phyloP scores from a whole-genome alignment of 2,113 vertebrate species.

The Silurus glanis region DNA sequence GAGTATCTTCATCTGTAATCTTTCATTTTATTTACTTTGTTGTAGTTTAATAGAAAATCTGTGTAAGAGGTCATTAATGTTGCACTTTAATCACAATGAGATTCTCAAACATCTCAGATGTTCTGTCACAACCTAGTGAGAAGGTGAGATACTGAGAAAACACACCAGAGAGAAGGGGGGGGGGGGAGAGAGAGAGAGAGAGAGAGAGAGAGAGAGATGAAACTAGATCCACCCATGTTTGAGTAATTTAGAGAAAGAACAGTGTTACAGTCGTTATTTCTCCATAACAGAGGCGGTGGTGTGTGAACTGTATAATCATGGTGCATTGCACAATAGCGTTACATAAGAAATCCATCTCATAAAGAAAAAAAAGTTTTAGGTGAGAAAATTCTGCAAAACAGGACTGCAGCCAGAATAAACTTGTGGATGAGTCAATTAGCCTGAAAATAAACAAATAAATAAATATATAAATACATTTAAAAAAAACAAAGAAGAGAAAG shows the following conservation, averaged over 20 bases:
- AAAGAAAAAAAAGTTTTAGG: slow-evolving; percentile 13
- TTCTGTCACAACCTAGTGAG: slow-evolving; percentile 35
- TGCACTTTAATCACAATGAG: neutral
- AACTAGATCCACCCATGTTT: slow-evolving; percentile 27
- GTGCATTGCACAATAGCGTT: slow-evolving; percentile 54
- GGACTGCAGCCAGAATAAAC: neutral
- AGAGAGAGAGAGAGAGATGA: slow-evolving; percentile 6
- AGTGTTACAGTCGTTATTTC: slow-evolving; percentile 36
- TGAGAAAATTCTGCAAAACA: slow-evolving; percentile 12
- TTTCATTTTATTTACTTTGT: neutral
- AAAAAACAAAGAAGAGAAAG: too few relatives aligned
- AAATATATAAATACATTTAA: too few relatives aligned
- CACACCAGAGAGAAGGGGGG: neutral
- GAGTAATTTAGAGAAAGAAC: slow-evolving; percentile 21
- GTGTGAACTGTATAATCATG: slow-evolving; percentile 53
- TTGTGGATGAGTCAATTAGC: slow-evolving; percentile 6
- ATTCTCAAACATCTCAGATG: slow-evolving; percentile 34
- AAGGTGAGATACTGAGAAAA: slow-evolving; percentile 28
- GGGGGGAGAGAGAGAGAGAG: neutral
- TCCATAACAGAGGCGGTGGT: slow-evolving; percentile 47
- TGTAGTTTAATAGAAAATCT: slow-evolving; percentile 16
- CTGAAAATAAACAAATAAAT: neutral
- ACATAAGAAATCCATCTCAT: slow-evolving; percentile 51
- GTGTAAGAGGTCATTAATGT: neutral
- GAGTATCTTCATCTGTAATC: neutral